Conservation (phyloP, 2,888 invertebrate species). For the Cerastis rubricosa region DNA sequence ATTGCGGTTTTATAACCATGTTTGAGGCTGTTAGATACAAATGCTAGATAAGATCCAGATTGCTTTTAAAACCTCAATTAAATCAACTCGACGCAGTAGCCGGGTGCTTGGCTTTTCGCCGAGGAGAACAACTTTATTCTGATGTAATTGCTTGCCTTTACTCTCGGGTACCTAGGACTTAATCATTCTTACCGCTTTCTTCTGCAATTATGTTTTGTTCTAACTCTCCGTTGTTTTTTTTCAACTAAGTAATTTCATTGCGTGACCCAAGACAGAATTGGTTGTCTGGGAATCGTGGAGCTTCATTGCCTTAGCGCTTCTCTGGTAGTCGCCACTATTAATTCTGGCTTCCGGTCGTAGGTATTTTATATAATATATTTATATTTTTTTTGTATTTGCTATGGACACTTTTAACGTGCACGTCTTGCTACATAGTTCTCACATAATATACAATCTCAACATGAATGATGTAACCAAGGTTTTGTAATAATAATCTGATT, state of each 20-base stretch:
- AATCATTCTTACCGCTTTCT: not conserved
- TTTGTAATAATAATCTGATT: no score
- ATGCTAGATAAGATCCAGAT: not conserved
- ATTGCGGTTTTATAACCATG: conserved; percentile 9
- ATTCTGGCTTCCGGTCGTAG: no score
- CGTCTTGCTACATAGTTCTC: no score
- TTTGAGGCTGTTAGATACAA: no score
- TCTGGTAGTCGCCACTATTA: not conserved
- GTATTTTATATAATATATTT: no score
- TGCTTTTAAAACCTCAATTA: conserved; percentile 1
- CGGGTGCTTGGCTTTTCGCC: not conserved
- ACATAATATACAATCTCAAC: no score
- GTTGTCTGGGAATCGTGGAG: not conserved
- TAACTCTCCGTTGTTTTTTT: not conserved
- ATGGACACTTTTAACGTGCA: no score
- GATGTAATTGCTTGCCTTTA: not conserved
- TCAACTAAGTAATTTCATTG: not conserved
- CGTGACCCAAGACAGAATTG: not conserved
- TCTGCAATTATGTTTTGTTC: not conserved
- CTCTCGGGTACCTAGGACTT: not conserved
- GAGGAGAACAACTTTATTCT: not conserved
- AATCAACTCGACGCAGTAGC: not conserved
- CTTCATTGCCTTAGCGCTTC: not conserved
- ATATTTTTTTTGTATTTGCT: not conserved
- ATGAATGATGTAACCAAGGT: no score